phyloP scores from a whole-genome alignment of 2,888 invertebrate species.

The Stegana nigrithorax region DNA sequence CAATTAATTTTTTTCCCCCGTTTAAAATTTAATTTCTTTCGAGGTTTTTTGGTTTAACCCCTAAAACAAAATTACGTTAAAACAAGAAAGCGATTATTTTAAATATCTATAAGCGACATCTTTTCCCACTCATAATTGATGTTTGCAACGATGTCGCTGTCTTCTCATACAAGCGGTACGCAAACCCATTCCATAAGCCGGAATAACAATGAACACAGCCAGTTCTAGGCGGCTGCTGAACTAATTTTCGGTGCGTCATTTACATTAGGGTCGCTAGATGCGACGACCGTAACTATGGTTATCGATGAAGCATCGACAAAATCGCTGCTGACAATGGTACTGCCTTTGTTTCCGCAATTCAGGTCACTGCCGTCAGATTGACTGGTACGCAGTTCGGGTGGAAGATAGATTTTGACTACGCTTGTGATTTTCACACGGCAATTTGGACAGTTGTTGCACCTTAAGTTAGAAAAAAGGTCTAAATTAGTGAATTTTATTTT shows the following conservation, averaged over 20 bases:
- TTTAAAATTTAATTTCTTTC: not conserved
- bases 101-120: too few species aligned
- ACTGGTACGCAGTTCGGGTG: slow-evolving; percentile 63
- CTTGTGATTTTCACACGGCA: slow-evolving; percentile 65
- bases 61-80: not conserved
- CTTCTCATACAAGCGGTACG: slow-evolving; percentile 60
- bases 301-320: slow-evolving; percentile 15
- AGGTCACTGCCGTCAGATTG: slow-evolving; percentile 31
- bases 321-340: slow-evolving; percentile 25
- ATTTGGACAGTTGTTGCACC: slow-evolving; percentile 67
- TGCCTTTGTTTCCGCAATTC: slow-evolving; percentile 23
- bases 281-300: slow-evolving; percentile 25
- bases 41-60: not conserved
- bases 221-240: slow-evolving; percentile 63
- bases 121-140: slow-evolving; percentile 35
- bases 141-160: not conserved
- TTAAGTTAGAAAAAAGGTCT: slow-evolving; percentile 31
- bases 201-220: slow-evolving; percentile 65
- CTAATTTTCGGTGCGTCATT: slow-evolving; percentile 50
- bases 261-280: slow-evolving; percentile 21
- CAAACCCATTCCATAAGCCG: slow-evolving; percentile 66
- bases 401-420: slow-evolving; percentile 67
- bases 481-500: not conserved
- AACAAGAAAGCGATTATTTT: too few species aligned
- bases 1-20: not conserved